Base-by-base conservation (phyloP, 2,113 vertebrate genomes). In the Tichodroma muraria region DNA sequence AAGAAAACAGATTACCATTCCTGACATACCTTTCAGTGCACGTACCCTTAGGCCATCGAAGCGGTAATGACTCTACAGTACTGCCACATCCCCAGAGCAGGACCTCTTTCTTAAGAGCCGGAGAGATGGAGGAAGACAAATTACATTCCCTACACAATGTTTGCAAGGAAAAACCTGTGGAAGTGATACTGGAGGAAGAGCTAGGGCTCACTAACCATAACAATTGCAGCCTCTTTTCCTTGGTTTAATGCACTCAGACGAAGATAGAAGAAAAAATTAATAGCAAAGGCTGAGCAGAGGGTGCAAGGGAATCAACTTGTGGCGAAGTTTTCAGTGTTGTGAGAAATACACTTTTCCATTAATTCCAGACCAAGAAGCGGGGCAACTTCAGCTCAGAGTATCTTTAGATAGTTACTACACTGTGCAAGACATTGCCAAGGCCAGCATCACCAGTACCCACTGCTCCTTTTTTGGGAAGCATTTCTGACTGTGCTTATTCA, bases 1-100 rank as follows among this genome's bases (percentile, higher is more conserved):
- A 80, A 85, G 85, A 80, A 94, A 85, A 83, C 10, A 28, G 47
- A 52, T 31, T 77, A 56, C 27, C 63, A n/a, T 90, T 94, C 72
- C 82, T 85, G 69, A 38, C 60, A 92, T 92, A 63, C 27, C 9
- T 91, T 78, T 54, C 52, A 14, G 42, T n/a, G 7, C 3, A 0
- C 6, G 30, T 63, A 35, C 31, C 82, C 72, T 59, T 13, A 61
- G 80, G 88, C 63, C 54, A 47, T 18, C 0, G 0, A 14, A 78
- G 56, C 16, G 4, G 35, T 52, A 87, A 47, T 59, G 69, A 44
- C n/a, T 44, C 57, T 25, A 2, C 4, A n/a, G 27, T 20, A 6
- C 47, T 59, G 87, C 38, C 68, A 42, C 42, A 59, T 5, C 7
- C 13, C 6, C 19, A 2, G 23, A 4, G 12, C 11, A 38, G 22